Evolutionary conservation across 2,888 invertebrate species (phyloP).

Genomic region (Rhodophaea formosa): DNA sequence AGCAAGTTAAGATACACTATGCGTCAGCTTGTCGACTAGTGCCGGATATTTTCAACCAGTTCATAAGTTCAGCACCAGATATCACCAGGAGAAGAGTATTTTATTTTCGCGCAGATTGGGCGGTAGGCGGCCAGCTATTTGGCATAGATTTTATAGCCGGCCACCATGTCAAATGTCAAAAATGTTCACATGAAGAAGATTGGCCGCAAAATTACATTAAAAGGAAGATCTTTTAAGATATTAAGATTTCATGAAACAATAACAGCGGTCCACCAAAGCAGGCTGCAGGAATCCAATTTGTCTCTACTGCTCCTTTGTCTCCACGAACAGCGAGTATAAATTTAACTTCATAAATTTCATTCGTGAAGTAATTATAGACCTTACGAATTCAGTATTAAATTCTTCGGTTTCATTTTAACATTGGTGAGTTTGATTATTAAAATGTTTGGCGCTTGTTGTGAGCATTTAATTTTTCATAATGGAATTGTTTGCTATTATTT

Average conservation of each 20-base stretch:
- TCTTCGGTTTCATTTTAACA: conserved; percentile 33
- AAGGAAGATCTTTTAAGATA: too few relatives aligned
- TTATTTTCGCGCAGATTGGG: too few relatives aligned
- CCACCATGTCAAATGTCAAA: too few relatives aligned
- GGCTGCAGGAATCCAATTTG: conserved; percentile 62
- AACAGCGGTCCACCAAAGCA: conserved; percentile 45
- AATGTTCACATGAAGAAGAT: background rate
- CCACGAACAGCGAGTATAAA: conserved; percentile 35
- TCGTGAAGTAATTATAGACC: conserved; percentile 56
- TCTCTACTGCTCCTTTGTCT: conserved; percentile 44
- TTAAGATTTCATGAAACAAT: conserved; percentile 33
- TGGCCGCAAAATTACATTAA: background rate
- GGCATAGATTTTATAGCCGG: too few relatives aligned
- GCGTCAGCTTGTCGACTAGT: too few relatives aligned
- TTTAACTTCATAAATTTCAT: conserved; percentile 63
- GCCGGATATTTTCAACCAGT: too few relatives aligned
- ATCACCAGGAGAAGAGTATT: too few relatives aligned
- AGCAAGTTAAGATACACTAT: too few relatives aligned
- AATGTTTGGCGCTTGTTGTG: background rate
- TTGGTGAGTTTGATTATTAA: background rate
- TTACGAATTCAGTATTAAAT: conserved; percentile 56
- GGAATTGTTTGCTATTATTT: background rate
- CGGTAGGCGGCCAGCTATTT: too few relatives aligned
- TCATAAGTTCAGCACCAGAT: too few relatives aligned
- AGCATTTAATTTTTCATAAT: background rate